Percentiles rank a stretch among this genome's conserved stretches.
Conservation (phyloP, 1,140 invertebrate genomes). For the Solenopsis invicta region DNA sequence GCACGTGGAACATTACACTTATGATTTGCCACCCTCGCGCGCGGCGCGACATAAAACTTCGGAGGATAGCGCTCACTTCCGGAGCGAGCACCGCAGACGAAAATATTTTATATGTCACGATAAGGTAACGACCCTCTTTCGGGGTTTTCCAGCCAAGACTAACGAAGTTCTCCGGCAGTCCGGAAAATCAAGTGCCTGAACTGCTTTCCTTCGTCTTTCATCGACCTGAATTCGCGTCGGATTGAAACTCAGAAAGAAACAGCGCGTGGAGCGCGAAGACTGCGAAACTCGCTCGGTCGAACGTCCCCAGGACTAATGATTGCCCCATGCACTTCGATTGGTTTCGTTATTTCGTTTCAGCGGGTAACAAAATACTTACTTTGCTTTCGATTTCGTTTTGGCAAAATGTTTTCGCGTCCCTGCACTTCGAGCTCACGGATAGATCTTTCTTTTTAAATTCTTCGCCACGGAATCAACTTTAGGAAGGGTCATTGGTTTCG, state of each 20-base stretch:
- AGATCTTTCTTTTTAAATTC: background rate
- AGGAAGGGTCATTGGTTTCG: background rate
- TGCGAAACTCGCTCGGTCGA: constrained; percentile 8
- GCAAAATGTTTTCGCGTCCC: constrained; percentile 15
- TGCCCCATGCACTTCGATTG: constrained; percentile 52
- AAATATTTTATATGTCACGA: constrained; percentile 65
- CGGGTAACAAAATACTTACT: constrained; percentile 56
- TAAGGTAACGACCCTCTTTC: constrained; percentile 70
- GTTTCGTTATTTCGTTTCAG: constrained; percentile 60
- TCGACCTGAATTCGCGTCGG: constrained; percentile 68
- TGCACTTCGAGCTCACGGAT: background rate
- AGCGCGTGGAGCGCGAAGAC: constrained; percentile 13
- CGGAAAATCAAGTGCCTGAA: constrained; percentile 71
- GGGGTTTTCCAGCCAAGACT: constrained; percentile 60
- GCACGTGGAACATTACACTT: background rate
- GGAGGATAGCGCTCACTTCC: constrained; percentile 3
- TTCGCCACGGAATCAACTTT: background rate
- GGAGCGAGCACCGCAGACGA: background rate
- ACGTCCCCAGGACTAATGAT: constrained; percentile 60
- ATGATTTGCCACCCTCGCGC: constrained; percentile 11
- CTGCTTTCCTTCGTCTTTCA: constrained; percentile 42
- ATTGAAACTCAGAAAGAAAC: constrained; percentile 68
- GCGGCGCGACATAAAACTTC: constrained; percentile 3
- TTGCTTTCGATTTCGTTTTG: constrained; percentile 46
- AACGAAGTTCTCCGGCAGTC: constrained; percentile 71